Base-by-base conservation (phyloP, 2,888 invertebrate species). In the Athripsodes cinereus region DNA sequence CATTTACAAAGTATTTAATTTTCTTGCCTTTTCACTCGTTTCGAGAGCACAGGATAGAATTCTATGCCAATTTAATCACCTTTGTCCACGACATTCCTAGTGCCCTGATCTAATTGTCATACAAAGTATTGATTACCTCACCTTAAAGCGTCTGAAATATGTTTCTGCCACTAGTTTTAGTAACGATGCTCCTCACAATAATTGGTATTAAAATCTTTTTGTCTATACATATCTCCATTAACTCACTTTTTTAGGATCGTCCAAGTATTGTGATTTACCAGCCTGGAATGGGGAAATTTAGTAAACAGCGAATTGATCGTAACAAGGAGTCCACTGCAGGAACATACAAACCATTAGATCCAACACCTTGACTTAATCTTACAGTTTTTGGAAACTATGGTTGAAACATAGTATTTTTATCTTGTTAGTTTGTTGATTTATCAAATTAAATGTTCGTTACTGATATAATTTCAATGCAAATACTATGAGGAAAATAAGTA, bases 221-320 rank as follows among this genome's bases (percentile, higher is more conserved):
- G n/a, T n/a, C 22, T 20, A 49, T 49, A n/a, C 3, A 3, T 1
- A 2, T 26, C 26, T 6, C 26, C 10, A 10, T 52, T 52, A 18
- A n/a, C 31, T 22, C 16, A 16, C 22, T 6, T 55, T 64, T 68
- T 10, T 66, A 89, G 87, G 93, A 94, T 75, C 87, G 94, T 46
- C 95, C 95, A 21, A 88, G 92, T 47, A 85, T 93, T 70, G 90
- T 90, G 61, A 90, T 95, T 65, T 95, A 95, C 72, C 86, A 93
- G 65, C 95, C 95, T 0, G 92, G 92, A 20, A 92, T 89, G 88
- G 83, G 88, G n/a, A 84, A 83, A 67, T 86, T 88, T 69, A 84
- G 87, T 66, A 87, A 85, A 69, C 85, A 86, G 66, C 79, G 80
- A 52, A 69, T 80, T 51, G 68, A 67, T 53, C 81, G 81, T 65